These are phyloP conservation scores for Dioctria linearis DNA, from an alignment of 2,888 invertebrate genomes.

Conservation along the genomic window DNA sequence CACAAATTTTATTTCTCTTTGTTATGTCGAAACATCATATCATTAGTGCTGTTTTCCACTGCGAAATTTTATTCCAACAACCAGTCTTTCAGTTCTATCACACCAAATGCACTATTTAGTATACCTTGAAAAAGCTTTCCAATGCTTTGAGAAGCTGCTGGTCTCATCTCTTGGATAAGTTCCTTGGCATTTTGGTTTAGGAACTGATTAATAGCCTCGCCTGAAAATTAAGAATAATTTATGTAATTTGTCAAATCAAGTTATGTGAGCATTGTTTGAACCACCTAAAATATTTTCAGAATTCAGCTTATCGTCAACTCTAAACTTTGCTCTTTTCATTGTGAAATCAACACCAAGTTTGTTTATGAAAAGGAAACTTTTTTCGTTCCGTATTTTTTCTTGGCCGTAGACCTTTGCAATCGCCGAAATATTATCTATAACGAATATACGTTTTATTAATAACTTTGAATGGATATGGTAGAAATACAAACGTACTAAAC, in stretches of 20 bases:
- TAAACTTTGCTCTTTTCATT: slow-evolving; percentile 79
- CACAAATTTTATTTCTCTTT: too few species aligned
- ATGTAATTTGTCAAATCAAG: neutral
- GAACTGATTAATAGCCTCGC: slow-evolving; percentile 88
- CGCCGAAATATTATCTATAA: slow-evolving; percentile 77
- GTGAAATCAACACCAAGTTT: slow-evolving; percentile 81
- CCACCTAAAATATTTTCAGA: slow-evolving; percentile 83
- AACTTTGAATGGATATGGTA: slow-evolving; percentile 17
- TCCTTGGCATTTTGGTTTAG: slow-evolving; percentile 85
- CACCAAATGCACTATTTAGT: slow-evolving; percentile 81
- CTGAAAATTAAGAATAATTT: slow-evolving; percentile 68
- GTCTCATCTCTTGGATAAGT: slow-evolving; percentile 87
- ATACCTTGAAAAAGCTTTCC: slow-evolving; percentile 82
- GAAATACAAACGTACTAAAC: slow-evolving; percentile 75
- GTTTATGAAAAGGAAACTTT: slow-evolving; percentile 80
- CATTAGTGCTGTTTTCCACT: too few species aligned
- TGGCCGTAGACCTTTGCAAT: slow-evolving; percentile 81
- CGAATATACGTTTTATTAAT: slow-evolving; percentile 16
- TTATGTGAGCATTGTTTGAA: slow-evolving; percentile 1
- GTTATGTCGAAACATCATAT: too few species aligned
- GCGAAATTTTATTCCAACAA: slow-evolving; percentile 65
- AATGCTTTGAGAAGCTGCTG: slow-evolving; percentile 81
- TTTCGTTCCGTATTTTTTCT: slow-evolving; percentile 75
- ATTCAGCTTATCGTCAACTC: slow-evolving; percentile 81
- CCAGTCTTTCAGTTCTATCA: slow-evolving; percentile 82